These are phyloP conservation scores for Liopterus haemorrhoidalis DNA, from an alignment of 2,888 invertebrate genomes.

Conservation along the genomic window DNA sequence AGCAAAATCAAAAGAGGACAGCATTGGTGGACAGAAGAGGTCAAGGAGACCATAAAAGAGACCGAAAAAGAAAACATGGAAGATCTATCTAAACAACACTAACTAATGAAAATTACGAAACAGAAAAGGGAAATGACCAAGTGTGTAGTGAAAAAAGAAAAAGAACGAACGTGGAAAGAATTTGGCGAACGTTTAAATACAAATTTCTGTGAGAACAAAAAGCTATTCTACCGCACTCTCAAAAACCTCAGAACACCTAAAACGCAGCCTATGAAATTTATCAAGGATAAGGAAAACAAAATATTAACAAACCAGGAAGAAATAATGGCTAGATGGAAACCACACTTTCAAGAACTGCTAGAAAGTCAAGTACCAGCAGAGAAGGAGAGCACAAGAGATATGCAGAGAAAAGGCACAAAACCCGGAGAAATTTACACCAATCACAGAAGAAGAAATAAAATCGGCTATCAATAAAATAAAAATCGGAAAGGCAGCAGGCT, in stretches of 20 bases:
- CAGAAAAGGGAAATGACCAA: background rate
- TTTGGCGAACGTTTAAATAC: conserved; percentile 4
- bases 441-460: conserved; percentile 9
- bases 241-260: conserved; percentile 10
- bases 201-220: conserved; percentile 3
- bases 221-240: conserved; percentile 3
- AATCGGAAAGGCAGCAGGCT: conserved; percentile 7
- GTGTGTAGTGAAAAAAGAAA: background rate
- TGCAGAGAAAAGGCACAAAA: background rate
- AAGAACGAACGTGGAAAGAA: background rate
- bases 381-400: background rate
- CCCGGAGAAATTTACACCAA: background rate
- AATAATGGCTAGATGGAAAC: conserved; percentile 8
- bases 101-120: background rate
- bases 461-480: conserved; percentile 1
- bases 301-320: conserved; percentile 5
- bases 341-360: conserved; percentile 8
- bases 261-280: background rate
- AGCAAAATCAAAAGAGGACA: background rate
- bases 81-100: background rate
- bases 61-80: background rate
- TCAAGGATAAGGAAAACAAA: background rate
- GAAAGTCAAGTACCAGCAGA: background rate
- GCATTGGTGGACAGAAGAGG: conserved; percentile 2
- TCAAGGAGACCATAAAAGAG: background rate